These are phyloP conservation scores for Salvelinus alpinus DNA, from an alignment of 2,113 vertebrate genomes.

Conservation along the genomic window DNA sequence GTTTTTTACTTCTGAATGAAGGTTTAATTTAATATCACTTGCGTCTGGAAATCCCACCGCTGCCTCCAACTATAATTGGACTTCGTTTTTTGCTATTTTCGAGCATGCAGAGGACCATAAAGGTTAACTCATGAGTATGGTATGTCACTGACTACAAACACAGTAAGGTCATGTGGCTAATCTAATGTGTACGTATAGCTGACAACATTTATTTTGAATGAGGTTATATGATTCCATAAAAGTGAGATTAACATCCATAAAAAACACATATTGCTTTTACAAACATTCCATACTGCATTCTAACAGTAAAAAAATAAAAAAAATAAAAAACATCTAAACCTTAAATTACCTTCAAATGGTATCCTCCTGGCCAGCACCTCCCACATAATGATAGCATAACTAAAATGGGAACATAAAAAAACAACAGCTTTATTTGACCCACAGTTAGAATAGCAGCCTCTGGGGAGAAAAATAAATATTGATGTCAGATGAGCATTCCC, in stretches of 20 bases:
- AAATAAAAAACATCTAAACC: not conserved
- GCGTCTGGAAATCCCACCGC: not conserved
- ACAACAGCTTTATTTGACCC: not conserved
- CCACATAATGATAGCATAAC: slow-evolving; percentile 96
- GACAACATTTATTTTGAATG: no score
- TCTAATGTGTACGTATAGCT: no score
- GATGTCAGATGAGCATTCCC: not conserved
- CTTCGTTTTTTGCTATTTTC: not conserved
- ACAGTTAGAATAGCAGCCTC: not conserved
- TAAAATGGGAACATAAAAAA: slow-evolving; percentile 59
- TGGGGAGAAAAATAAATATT: slow-evolving; percentile 3
- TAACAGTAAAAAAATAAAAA: not conserved
- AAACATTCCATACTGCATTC: no score
- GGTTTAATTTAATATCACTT: not conserved
- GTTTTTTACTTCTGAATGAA: not conserved
- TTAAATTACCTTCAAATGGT: slow-evolving; percentile 88
- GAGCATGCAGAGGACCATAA: no score
- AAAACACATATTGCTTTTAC: not conserved
- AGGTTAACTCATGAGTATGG: no score
- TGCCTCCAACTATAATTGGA: no score
- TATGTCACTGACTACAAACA: no score
- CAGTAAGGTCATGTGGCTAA: no score
- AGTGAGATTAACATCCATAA: no score
- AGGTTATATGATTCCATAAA: no score
- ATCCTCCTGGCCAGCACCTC: slow-evolving; percentile 93